Conservation (phyloP, 1,140 invertebrate species). For the Bombus ignitus region DNA sequence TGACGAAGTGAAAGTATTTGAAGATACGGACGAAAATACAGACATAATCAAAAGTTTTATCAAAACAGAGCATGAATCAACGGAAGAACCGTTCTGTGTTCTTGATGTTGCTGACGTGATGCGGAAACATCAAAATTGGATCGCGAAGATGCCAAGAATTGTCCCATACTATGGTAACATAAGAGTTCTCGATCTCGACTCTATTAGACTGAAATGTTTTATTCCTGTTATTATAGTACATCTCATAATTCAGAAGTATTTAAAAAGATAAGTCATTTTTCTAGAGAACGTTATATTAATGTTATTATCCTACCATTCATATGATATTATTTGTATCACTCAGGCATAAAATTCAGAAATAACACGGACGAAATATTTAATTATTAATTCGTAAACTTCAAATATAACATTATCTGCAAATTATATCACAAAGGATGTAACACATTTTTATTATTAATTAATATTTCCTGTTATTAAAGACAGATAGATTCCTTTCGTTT, state of each 20-base stretch:
- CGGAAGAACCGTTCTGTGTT: constrained; percentile 87
- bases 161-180: constrained; percentile 85
- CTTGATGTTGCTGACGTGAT: constrained; percentile 86
- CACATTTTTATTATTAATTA: neutral
- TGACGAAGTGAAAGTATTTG: constrained; percentile 69
- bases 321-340: neutral
- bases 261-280: neutral
- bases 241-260: neutral
- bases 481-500: neutral
- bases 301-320: neutral
- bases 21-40: constrained; percentile 68
- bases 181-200: neutral
- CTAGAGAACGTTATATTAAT: neutral
- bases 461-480: neutral
- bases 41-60: constrained; percentile 76
- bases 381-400: neutral
- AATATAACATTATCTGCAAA: neutral
- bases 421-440: neutral
- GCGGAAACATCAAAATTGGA: constrained; percentile 86
- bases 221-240: too few relatives aligned
- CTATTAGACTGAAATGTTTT: too few relatives aligned
- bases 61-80: constrained; percentile 74
- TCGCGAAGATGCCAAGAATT: constrained; percentile 85
- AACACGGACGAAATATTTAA: neutral
- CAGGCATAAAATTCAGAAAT: neutral